Evolutionary conservation across 2,888 invertebrate genomes (phyloP).

Genomic region (Apamea epomidion): DNA sequence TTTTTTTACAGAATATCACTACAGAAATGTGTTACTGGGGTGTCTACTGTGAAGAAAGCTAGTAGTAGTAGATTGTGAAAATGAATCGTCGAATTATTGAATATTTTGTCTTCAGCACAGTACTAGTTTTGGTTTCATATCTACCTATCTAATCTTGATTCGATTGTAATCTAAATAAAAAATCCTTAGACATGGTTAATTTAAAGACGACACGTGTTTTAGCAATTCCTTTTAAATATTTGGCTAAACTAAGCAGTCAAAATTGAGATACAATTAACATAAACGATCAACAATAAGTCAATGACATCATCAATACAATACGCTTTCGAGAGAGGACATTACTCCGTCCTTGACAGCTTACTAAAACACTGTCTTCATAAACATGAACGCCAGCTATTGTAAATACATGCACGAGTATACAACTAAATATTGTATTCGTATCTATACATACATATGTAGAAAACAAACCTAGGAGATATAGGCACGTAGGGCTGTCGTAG

Average conservation of each 20-base stretch:
- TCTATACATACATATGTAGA: not conserved
- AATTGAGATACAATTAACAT: conserved; percentile 6
- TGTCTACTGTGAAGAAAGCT: not conserved
- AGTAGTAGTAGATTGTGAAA: not conserved
- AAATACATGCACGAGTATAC: conserved; percentile 23
- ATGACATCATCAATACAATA: conserved; percentile 27
- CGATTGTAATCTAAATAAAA: not conserved
- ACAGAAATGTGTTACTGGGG: not conserved
- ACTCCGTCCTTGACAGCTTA: conserved; percentile 49
- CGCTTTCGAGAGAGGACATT: conserved; percentile 36
- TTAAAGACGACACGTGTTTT: not conserved
- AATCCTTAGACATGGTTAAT: not conserved
- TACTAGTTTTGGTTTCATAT: not conserved
- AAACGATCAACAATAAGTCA: conserved; percentile 16
- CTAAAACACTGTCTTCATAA: conserved; percentile 52
- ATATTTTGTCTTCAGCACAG: not conserved
- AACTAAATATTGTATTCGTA: conserved; percentile 12
- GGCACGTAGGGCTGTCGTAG: conserved; percentile 17
- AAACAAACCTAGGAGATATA: conserved; percentile 14
- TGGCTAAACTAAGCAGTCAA: not conserved
- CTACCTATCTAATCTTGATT: conserved; percentile 1
- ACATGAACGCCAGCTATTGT: conserved; percentile 48
- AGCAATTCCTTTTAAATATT: not conserved
- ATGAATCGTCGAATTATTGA: not conserved
- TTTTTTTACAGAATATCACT: not conserved